phyloP scores from a whole-genome alignment of 2,888 invertebrate genomes.

The Congeria kusceri region DNA sequence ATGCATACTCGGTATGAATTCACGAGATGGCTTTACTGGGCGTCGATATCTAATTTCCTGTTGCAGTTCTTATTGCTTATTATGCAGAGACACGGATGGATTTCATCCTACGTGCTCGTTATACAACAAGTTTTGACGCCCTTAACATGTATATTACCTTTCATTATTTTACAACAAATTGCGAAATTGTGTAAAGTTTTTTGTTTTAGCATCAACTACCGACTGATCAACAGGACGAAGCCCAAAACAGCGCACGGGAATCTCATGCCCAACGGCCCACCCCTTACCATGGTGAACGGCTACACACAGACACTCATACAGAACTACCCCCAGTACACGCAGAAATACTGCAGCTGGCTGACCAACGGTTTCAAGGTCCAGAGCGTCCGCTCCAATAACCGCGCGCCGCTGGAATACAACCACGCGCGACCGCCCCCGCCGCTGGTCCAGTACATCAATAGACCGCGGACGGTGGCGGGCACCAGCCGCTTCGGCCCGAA shows the following conservation, averaged over 20 bases:
- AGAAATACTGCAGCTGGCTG: constrained; percentile 65
- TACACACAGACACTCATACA: constrained; percentile 66
- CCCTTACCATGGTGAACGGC: constrained; percentile 57
- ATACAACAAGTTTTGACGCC: too few relatives aligned
- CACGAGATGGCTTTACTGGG: too few relatives aligned
- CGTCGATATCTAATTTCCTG: too few relatives aligned
- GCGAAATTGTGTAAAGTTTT: too few relatives aligned
- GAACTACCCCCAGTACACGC: constrained; percentile 62
- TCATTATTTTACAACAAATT: too few relatives aligned
- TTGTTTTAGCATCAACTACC: constrained; percentile 55
- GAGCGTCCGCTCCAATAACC: constrained; percentile 56
- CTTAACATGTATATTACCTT: too few relatives aligned
- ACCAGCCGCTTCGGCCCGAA: constrained; percentile 18
- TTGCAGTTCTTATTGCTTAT: too few relatives aligned
- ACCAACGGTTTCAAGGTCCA: constrained; percentile 70
- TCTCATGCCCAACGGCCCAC: constrained; percentile 48
- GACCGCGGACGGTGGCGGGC: constrained; percentile 40
- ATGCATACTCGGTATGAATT: too few relatives aligned
- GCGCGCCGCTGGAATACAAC: constrained; percentile 18
- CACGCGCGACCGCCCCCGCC: constrained; percentile 53
- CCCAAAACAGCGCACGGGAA: constrained; percentile 46
- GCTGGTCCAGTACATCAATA: constrained; percentile 52
- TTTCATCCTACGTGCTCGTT: too few relatives aligned
- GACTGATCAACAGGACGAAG: constrained; percentile 49
- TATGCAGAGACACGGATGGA: too few relatives aligned